phyloP scores from a whole-genome alignment of 2,888 invertebrate species.

The Slavum lentiscoides region DNA sequence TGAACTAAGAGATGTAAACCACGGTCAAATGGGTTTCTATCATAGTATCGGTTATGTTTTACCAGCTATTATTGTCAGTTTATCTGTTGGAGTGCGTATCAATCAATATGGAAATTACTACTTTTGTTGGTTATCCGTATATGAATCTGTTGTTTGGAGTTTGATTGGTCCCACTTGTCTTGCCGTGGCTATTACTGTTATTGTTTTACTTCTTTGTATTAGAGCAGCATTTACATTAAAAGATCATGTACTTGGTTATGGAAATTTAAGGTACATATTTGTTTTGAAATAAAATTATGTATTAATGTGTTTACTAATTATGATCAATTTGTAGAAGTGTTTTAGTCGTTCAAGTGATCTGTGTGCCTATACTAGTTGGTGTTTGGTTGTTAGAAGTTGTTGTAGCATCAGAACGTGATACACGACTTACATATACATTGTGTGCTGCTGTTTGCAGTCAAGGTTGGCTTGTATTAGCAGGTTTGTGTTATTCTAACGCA shows the following conservation, averaged over 20 bases:
- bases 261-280: conserved; percentile 68
- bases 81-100: conserved; percentile 88
- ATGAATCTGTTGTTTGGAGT: conserved; percentile 94
- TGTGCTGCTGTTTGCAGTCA: conserved; percentile 77
- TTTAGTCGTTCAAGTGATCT: conserved; percentile 71
- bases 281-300: conserved; percentile 4
- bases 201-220: conserved; percentile 81
- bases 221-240: conserved; percentile 88
- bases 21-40: conserved; percentile 90
- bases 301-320: conserved; percentile 6
- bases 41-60: conserved; percentile 89
- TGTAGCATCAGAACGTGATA: conserved; percentile 74
- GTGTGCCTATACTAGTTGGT: conserved; percentile 79
- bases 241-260: conserved; percentile 82
- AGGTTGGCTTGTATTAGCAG: conserved; percentile 80
- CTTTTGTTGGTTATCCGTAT: conserved; percentile 93
- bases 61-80: conserved; percentile 86
- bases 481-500: conserved; percentile 84
- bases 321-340: conserved; percentile 54
- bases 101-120: conserved; percentile 93
- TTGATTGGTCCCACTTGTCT: conserved; percentile 87
- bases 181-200: conserved; percentile 76
- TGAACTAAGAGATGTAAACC: conserved; percentile 94
- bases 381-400: conserved; percentile 85
- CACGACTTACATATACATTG: conserved; percentile 75